Evolutionary conservation across 2,888 invertebrate genomes (phyloP), one percentile per base, ranked within the genome.

Genomic region (Tachina fera): DNA sequence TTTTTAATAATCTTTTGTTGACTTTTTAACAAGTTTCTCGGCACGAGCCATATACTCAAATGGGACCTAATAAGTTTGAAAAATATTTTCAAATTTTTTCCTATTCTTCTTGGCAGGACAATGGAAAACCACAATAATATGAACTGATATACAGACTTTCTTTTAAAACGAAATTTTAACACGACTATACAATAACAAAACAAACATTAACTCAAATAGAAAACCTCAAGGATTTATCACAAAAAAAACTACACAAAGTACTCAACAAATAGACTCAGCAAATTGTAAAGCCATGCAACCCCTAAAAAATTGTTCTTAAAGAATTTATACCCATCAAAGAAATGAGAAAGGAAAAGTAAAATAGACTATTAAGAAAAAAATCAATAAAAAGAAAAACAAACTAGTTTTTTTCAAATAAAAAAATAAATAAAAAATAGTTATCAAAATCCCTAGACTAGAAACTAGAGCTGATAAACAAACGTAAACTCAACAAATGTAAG

Each of bases 21-120:
- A 16, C 19, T 49, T 9, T 45, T 45, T 56, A 16, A 13, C 11
- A 22, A 65, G 51, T 22, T 65, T n/a, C 41, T 76, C 31, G 49
- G 56, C 76, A 79, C 86, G 82, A 65, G 82, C 16, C 72, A 39
- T 39, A 80, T 87, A 47, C 86, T 58, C 87, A 84, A 84, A 86
- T 71, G 82, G 87, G 87, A 84, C 83, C 43, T 79, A 75, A 71
- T 53, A 76, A 51, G 16, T 51, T 22, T 60, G 14, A 56, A 13
- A 74, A 60, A 19, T 39, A 19, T 60, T n/a, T 67, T 47, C 13
- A 41, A 2, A 53, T 19, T 9, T 51, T n/a, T 47, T 16, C 11
- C 16, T 47, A 13, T n/a, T 43, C 11, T 47, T 4, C 9, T 11
- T 61, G 78, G 16, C 43, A 60, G 16, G 49, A 11, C 56, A 65